Evolutionary conservation across 2,888 invertebrate species (phyloP), one percentile per base, ranked within the genome.

Genomic region (Zele albiditarsus): DNA sequence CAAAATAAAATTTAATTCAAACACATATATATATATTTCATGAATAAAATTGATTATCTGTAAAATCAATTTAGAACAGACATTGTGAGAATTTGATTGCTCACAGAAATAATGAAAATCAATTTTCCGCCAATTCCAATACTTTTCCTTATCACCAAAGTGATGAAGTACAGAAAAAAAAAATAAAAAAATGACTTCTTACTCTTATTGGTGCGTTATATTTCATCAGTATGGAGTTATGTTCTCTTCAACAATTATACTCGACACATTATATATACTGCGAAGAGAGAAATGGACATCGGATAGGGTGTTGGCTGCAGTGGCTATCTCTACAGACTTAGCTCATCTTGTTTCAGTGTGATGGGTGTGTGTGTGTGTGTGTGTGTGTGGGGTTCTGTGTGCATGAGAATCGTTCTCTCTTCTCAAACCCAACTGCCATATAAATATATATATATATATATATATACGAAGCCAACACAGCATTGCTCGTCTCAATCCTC

Each of bases 281-380:
- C 42, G 25, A 53, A 28, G 53, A 75, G 76, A 75, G 81, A 77
- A 79, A 77, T 79, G 77, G 78, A 79, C 80, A 79, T 77, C 85
- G 84, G 84, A 84, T 85, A 84, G 88, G 87, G 86, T 88, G 86
- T 87, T 86, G 86, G 87, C 84, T 82, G 31, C 12, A 84, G 83
- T 82, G 83, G 84, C 87, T 88, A 86, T 87, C 85, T 86, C 86
- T 20, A 63, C 63, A 85, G 87, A 88, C 84, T 85, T 77, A 53
- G 77, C 79, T 81, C 80, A 79, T 80, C 82, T 80, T 80, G 77
- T 72, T 53, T 74, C 68, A 68, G 69, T 71, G 69, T 71, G 73
- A 66, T 75, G 62, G 75, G 71, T 74, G 68, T 53, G n/a, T n/a
- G n/a, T n/a, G n/a, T n/a, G n/a, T n/a, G n/a, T n/a, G n/a, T n/a